These are phyloP conservation scores for Gambusia yucatana DNA, from an alignment of 2,797 vertebrate genomes.

Conservation along the genomic window DNA sequence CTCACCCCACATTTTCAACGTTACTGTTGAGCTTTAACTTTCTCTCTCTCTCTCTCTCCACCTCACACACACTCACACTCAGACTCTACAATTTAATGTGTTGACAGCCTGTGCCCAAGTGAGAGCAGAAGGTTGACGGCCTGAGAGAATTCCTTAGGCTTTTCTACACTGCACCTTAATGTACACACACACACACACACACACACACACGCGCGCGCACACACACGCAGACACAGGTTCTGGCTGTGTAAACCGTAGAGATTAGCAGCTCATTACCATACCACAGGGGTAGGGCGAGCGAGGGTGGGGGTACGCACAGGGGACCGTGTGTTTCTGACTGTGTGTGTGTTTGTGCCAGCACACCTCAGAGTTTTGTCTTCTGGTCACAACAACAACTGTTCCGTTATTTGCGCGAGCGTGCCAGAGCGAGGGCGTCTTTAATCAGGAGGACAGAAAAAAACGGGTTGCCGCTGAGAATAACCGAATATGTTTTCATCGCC, in stretches of 20 bases:
- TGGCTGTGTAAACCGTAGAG: constrained; percentile 78
- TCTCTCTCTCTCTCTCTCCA: constrained; percentile 47
- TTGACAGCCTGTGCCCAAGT: constrained; percentile 78
- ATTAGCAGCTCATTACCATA: constrained; percentile 83
- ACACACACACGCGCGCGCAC: constrained; percentile 21
- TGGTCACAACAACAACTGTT: constrained; percentile 79
- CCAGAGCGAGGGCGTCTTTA: constrained; percentile 69
- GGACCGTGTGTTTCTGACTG: constrained; percentile 46
- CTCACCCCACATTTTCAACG: constrained; percentile 2
- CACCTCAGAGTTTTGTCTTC: constrained; percentile 74
- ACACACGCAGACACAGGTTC: constrained; percentile 11
- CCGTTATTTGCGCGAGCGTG: constrained; percentile 60
- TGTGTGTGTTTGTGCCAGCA: constrained; percentile 45
- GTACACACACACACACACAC: constrained; percentile 42
- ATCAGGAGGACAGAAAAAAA: constrained; percentile 66
- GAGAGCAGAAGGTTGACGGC: constrained; percentile 80
- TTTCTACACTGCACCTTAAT: constrained; percentile 73
- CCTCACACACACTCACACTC: constrained; percentile 24
- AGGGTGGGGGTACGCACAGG: constrained; percentile 67
- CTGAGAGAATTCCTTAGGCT: constrained; percentile 79
- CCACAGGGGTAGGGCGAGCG: constrained; percentile 58
- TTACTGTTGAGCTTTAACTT: constrained; percentile 55
- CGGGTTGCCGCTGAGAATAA: constrained; percentile 67
- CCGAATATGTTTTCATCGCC: constrained; percentile 70
- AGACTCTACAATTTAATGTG: constrained; percentile 69